Base-by-base conservation (phyloP, 2,113 vertebrate genomes). In the Clarias macrocephalus region DNA sequence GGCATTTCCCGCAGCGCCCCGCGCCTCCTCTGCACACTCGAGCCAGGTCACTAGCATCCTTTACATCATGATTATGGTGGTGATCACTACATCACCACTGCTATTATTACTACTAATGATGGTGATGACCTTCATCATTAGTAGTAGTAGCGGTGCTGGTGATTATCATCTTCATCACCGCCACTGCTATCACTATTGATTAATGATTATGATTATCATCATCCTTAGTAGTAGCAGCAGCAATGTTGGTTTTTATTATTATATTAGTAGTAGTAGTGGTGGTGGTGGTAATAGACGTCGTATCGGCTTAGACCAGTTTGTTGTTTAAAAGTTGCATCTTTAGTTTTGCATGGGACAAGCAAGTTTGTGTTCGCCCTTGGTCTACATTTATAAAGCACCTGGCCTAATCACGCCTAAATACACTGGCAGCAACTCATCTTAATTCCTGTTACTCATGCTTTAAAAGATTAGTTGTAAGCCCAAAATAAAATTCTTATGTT, bases 1-100 rank as follows among this genome's bases (percentile, higher is more conserved):
- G 96, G 97, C 91, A 99, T 99, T 82, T 96, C 98, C 68, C 93
- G 98, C 84, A 98, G 97, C 57, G 98, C 98, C 15, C 98, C 98
- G 21, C 95, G 97, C 88, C 95, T 99, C 92, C 97, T 99, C 63
- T 99, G 98, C 95, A 99, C 98, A 30, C 93, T 99, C 84, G 98
- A 99, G 93, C 98, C 98, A 96, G 98, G 98, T 99, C 95, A 52
- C 18, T 25, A 7, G n/a, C 81, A 68, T 54, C 16, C 5, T 54
- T 28, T 0, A 19, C 7, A n/a, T 87, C 23, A 13, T 54, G 63
- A 82, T 33, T 37, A 70, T 83, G 5, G 19, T 68, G 75, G 18
- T 10, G 66, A 11, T 54, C 15, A 33, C 21, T 63, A 23, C 9
- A 42, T 42, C 12, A 21, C 19, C 19, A 19, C 19, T 21, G 10